These are phyloP conservation scores for Lagria hirta DNA, from an alignment of 2,888 invertebrate species.

Conservation along the genomic window DNA sequence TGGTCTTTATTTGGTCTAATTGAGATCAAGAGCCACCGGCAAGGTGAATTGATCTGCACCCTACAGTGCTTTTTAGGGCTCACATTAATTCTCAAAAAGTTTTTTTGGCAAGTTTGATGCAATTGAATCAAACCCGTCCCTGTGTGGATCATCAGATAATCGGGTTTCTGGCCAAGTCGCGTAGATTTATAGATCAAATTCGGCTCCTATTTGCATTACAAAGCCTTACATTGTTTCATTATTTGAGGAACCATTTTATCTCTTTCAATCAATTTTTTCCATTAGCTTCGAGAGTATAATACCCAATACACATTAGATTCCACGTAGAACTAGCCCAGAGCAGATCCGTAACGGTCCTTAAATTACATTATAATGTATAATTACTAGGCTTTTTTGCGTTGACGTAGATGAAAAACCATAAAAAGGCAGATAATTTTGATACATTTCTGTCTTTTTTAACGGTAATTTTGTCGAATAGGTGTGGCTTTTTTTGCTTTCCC, in stretches of 20 bases:
- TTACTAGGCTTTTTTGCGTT: constrained; percentile 14
- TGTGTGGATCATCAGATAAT: no score
- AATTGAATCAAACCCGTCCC: no score
- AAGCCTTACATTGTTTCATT: constrained; percentile 17
- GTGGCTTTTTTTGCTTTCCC: constrained; percentile 14
- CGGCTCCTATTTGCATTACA: constrained; percentile 14
- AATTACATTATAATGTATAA: constrained; percentile 21
- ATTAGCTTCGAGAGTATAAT: constrained; percentile 8
- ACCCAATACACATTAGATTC: constrained; percentile 3
- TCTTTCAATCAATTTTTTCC: constrained; percentile 2
- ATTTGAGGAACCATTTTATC: not conserved
- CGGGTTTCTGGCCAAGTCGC: no score
- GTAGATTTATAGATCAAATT: constrained; percentile 22
- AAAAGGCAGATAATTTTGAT: constrained; percentile 17
- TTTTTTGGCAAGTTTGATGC: no score
- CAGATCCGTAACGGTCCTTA: constrained; percentile 14
- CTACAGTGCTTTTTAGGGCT: no score
- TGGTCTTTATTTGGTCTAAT: no score
- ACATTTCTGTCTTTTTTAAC: constrained; percentile 23
- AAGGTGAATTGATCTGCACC: no score
- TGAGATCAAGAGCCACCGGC: no score
- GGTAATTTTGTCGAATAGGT: constrained; percentile 16
- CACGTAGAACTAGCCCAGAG: constrained; percentile 7
- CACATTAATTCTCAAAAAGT: no score
- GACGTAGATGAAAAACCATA: constrained; percentile 7